Evolutionary conservation across 2,888 invertebrate genomes (phyloP), one percentile per base, ranked within the genome.

Genomic region (Alentia gelatinosa): DNA sequence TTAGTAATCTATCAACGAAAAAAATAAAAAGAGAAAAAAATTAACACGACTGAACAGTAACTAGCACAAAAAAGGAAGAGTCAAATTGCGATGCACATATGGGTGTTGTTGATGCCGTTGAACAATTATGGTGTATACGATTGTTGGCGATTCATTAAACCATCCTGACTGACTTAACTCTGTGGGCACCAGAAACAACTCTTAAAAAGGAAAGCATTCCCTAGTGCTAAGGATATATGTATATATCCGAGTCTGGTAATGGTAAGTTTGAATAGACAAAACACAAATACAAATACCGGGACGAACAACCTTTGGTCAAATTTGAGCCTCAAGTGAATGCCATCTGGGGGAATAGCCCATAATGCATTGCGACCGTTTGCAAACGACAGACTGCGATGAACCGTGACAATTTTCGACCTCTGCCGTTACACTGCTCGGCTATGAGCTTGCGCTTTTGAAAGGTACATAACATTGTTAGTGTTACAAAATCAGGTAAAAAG

Each of bases 251-350:
- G 26, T 86, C 50, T 86, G 86, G 50, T 86, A 86, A 86, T 50
- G 86, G 12, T 86, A 86, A 86, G 86, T 86, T 86, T 42, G 75
- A 89, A 74, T 56, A 42, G 89, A 74, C 89, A 74, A 89, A 74
- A 89, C 74, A 75, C 68, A 89, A 89, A 89, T 75, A 89, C 89
- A 89, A 89, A 89, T 89, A 89, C 89, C 89, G 63, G 89, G 75
- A 50, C 68, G 75, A 89, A 50, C 50, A 89, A 50, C 89, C 63
- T 89, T 74, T 89, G 89, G 63, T 63, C 89, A 89, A 74, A 89
- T 89, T 89, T 89, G 89, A 63, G 56, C 89, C 39, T 89, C 89
- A 63, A 89, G 89, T 89, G 56, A 30, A 63, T 89, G 89, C 89
- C 89, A 89, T 35, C 89, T 63, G 89, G 56, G 88, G 89, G 63